Evolutionary conservation across 2,797 vertebrate species (phyloP).

Genomic region (Buphagus erythrorhynchus): DNA sequence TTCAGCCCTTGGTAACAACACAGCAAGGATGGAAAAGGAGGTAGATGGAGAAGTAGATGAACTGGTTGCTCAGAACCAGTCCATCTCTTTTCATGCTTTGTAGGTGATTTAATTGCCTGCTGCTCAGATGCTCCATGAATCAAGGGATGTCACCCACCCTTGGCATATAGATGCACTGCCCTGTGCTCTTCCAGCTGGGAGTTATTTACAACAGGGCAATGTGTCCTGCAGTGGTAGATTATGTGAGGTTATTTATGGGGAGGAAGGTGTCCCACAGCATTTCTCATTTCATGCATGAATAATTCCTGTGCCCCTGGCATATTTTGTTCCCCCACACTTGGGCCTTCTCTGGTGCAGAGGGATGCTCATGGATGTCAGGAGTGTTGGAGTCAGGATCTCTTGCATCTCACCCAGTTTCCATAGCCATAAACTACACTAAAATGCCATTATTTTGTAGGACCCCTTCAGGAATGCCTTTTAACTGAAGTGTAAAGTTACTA

Average conservation of each 20-base stretch:
- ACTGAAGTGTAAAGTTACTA: neutral
- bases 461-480: neutral
- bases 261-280: neutral
- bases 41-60: neutral
- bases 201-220: neutral
- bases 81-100: neutral
- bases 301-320: neutral
- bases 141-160: neutral
- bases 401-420: fast-evolving
- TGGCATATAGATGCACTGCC: fast-evolving
- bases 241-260: constrained; percentile 27
- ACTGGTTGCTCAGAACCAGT: neutral
- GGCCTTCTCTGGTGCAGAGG: neutral
- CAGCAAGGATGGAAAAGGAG: neutral
- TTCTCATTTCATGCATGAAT: constrained; percentile 38
- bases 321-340: neutral
- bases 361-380: neutral
- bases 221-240: neutral
- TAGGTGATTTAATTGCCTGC: neutral
- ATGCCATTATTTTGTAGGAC: neutral
- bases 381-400: neutral
- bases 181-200: neutral
- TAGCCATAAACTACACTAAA: neutral
- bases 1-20: fast-evolving
- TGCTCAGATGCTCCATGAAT: neutral